Evolutionary conservation across 2,797 vertebrate genomes (phyloP).

Genomic region (Malurus splendens): DNA sequence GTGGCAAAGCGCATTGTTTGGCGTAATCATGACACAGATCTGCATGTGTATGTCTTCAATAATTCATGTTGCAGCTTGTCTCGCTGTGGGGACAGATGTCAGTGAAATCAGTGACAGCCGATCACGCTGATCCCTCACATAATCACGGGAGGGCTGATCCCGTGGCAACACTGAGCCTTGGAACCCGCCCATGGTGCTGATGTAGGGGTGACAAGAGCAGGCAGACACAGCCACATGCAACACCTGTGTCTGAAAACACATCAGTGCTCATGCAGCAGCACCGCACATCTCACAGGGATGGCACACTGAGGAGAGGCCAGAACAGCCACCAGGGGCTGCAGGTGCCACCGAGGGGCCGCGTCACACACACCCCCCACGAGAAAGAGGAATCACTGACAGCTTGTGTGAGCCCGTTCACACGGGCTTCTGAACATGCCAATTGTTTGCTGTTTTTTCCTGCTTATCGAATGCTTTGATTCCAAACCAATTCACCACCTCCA

Average conservation of each 20-base stretch:
- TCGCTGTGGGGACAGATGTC: slow-evolving; percentile 91
- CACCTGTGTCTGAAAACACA: not conserved
- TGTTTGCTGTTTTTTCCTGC: not conserved
- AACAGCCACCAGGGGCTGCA: accelerated
- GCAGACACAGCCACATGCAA: not conserved
- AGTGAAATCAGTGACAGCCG: slow-evolving; percentile 88
- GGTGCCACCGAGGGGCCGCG: accelerated
- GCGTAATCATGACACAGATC: slow-evolving; percentile 71
- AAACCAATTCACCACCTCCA: not conserved
- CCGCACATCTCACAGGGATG: not conserved
- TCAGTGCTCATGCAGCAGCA: accelerated
- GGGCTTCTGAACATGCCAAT: accelerated
- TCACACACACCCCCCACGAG: accelerated
- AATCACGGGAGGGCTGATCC: slow-evolving; percentile 81
- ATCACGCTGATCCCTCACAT: slow-evolving; percentile 83
- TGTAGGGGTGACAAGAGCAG: not conserved
- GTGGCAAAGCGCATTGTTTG: slow-evolving; percentile 67
- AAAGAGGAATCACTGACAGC: accelerated
- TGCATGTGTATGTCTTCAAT: slow-evolving; percentile 77
- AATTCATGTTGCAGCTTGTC: slow-evolving; percentile 84
- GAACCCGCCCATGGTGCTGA: slow-evolving; percentile 33
- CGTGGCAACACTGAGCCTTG: slow-evolving; percentile 69
- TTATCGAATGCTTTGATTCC: not conserved
- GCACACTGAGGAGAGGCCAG: accelerated
- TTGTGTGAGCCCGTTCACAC: accelerated